Base-by-base conservation (phyloP, 1,140 invertebrate genomes). In the Thaumetopoea pityocampa region DNA sequence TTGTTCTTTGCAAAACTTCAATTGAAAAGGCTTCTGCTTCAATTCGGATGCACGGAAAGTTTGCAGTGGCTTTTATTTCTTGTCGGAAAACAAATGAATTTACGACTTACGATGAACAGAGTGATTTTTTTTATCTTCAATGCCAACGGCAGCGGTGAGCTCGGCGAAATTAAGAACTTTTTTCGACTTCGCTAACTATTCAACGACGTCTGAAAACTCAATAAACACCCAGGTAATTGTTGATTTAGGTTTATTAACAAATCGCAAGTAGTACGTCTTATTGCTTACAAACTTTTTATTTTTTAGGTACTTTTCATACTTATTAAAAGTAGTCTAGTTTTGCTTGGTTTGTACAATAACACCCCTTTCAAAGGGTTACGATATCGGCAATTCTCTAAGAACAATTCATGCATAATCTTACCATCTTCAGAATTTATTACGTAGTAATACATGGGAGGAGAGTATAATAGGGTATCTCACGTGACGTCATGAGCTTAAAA, bases 81-180 rank as follows among this genome's bases (percentile, higher is more conserved):
- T 59, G 58, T 58, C 46, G 57, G 60, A 62, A 72, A 73, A 54
- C 68, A 63, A 76, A 70, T 78, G 58, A 78, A 77, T 71, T 68
- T 71, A 69, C 57, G 51, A 62, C 51, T 51, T 30, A 27, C 34
- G 33, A 43, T 37, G 36, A 43, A 43, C 38, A 10, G 16, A 43
- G 32, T 38, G 26, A 36, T 49, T 49, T 50, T 44, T 20, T 12
- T 27, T n/a, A n/a, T 19, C 18, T 18, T 29, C 17, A 33, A 19
- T 40, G n/a, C n/a, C n/a, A n/a, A 26, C 20, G 18, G 15, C 5
- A 11, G 12, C 7, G 6, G 24, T 19, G 11, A 2, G 6, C 28
- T 12, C 15, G 27, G 15, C 9, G 10, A 38, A 28, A 19, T 28
- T 27, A 38, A 38, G 35, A 28, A 38, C 35, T 27, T 27, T 38